Percentiles rank a stretch among this genome's conserved stretches.
Conservation (phyloP, 53 echinoderm and acorn worm species). For the Stichopus horrens region DNA sequence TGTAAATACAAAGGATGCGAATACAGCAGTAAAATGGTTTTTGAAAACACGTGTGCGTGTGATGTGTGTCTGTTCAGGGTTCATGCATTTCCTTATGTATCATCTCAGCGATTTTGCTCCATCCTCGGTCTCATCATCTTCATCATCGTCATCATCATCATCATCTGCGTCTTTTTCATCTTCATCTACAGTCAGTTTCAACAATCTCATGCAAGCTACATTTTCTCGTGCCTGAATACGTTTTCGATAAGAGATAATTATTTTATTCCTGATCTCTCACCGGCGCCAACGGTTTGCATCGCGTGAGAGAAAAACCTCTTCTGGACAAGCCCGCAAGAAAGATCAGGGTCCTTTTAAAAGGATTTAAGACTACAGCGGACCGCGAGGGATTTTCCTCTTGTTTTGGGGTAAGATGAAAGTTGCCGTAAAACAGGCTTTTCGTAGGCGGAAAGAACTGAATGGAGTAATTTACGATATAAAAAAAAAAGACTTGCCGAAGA, state of each 20-base stretch:
- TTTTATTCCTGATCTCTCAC: conserved; percentile 32
- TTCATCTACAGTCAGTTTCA: background rate
- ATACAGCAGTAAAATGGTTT: background rate
- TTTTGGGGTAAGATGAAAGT: background rate
- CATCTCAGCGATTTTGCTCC: background rate
- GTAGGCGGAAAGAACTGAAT: conserved; percentile 13
- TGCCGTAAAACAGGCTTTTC: conserved; percentile 11
- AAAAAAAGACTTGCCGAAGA: background rate
- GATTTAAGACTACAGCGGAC: conserved; percentile 20
- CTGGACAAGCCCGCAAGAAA: conserved; percentile 24
- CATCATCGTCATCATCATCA: background rate
- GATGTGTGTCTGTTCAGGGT: background rate
- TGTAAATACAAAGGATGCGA: background rate
- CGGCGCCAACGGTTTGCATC: conserved; percentile 32
- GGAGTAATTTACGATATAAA: background rate
- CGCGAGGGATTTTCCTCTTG: conserved; percentile 4
- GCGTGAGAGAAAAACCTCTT: conserved; percentile 42
- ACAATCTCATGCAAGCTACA: background rate
- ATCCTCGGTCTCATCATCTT: background rate
- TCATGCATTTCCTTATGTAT: background rate
- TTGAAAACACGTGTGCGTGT: background rate
- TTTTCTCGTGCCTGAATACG: conserved; percentile 20
- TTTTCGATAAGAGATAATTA: conserved; percentile 33
- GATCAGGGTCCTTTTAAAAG: conserved; percentile 46
- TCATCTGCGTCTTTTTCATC: background rate